phyloP scores from a whole-genome alignment of 2,113 vertebrate species.

The Hipposideros armiger region DNA sequence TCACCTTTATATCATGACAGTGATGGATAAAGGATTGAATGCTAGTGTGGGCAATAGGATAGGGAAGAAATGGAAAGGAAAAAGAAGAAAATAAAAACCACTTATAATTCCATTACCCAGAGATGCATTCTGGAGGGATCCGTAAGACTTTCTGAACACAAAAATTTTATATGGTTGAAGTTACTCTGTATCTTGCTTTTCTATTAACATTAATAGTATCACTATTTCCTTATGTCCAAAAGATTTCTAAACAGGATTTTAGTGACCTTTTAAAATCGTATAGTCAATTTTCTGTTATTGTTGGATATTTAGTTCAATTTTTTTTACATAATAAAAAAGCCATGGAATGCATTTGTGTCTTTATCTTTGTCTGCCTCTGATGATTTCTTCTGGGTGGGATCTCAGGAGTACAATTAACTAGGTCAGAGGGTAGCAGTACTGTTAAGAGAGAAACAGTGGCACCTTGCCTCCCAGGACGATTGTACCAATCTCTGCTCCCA shows the following conservation, averaged over 20 bases:
- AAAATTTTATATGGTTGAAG: not conserved
- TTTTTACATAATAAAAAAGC: not conserved
- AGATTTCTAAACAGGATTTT: slow-evolving; percentile 39
- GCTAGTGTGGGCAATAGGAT: not conserved
- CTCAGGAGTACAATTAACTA: slow-evolving; percentile 54
- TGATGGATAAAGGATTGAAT: not conserved
- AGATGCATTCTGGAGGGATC: not conserved
- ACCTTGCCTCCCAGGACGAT: not conserved
- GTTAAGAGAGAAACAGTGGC: not conserved
- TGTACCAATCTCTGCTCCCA: not conserved
- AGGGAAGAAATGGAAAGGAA: not conserved
- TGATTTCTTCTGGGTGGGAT: slow-evolving; percentile 46
- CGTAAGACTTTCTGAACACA: not conserved
- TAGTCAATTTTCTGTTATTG: not conserved
- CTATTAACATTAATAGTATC: not conserved
- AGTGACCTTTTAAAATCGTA: not conserved
- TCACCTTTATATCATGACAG: not conserved
- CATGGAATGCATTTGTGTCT: not conserved
- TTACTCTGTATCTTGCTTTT: slow-evolving; percentile 40
- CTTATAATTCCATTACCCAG: not conserved
- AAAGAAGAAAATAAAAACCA: not conserved
- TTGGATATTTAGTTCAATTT: not conserved
- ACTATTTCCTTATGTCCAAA: not conserved
- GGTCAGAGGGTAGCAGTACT: slow-evolving; percentile 15
- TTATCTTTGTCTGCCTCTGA: slow-evolving; percentile 36